Evolutionary conservation across 1,140 invertebrate genomes (phyloP).

Genomic region (Hyphantria cunea): DNA sequence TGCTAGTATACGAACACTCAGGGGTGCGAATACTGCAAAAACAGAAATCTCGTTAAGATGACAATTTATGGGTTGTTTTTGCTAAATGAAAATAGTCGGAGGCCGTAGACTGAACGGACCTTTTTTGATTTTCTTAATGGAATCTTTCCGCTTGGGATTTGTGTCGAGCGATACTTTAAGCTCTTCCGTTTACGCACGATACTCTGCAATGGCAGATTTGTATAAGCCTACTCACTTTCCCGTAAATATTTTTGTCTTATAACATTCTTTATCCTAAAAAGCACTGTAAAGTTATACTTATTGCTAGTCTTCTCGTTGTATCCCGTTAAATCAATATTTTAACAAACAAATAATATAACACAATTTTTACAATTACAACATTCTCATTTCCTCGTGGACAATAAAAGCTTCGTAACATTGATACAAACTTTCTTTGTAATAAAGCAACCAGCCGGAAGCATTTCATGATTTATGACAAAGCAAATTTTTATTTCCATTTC

Average conservation of each 20-base stretch:
- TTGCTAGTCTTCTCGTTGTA: neutral
- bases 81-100: constrained; percentile 81
- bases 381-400: constrained; percentile 42
- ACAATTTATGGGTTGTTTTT: constrained; percentile 82
- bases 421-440: constrained; percentile 70
- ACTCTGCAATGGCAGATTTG: constrained; percentile 52
- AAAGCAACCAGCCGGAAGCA: constrained; percentile 66
- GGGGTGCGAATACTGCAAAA: constrained; percentile 76
- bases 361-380: constrained; percentile 46
- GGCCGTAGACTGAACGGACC: constrained; percentile 73
- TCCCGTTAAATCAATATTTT: constrained; percentile 17
- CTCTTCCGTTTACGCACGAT: constrained; percentile 55
- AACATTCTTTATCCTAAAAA: neutral
- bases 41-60: constrained; percentile 81
- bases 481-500: constrained; percentile 76
- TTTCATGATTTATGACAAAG: constrained; percentile 79
- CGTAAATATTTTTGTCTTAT: constrained; percentile 16
- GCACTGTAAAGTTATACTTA: too few species aligned
- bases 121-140: constrained; percentile 82
- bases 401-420: constrained; percentile 48
- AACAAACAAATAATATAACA: constrained; percentile 28
- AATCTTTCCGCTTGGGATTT: constrained; percentile 78
- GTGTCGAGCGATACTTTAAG: constrained; percentile 70
- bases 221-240: constrained; percentile 40
- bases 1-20: constrained; percentile 52